Evolutionary conservation across 2,888 invertebrate species (phyloP), one percentile per base, ranked within the genome.

Genomic region (Morpho achilles): DNA sequence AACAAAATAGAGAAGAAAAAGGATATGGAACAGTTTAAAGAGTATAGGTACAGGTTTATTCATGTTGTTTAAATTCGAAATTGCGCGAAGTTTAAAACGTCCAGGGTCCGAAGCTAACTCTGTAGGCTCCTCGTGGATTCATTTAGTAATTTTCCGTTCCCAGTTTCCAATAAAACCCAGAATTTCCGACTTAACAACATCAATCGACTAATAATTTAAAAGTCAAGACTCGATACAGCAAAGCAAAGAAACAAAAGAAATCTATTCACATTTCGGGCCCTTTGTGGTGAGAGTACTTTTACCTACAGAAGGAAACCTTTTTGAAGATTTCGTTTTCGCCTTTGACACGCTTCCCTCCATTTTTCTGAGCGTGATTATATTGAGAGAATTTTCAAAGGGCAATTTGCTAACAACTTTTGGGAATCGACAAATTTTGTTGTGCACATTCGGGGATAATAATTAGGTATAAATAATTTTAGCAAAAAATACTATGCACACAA

Each of bases 161-260:
- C 23, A 9, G 8, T 53, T 43, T 23, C 53, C 40, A 47, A 53
- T 44, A 53, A 53, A 59, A 56, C 59, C 61, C 57, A 59, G 49
- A 32, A 5, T 32, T 32, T 32, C 5, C 32, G 1, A 53, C 54
- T 57, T 44, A 53, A 50, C 41, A 75, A 74, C 72, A 74, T 73
- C 74, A 76, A 79, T 82, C 71, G 73, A 79, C 78, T 76, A 80
- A 77, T 77, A 80, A 82, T 82, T 77, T 75, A 60, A 67, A 71
- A 73, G 65, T 73, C 72, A 68, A 77, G 72, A 64, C 62, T 67
- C 69, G 66, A 72, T 74, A 73, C 72, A 74, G 72, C 70, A 71
- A 68, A 74, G 72, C 71, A 71, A 68, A 72, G 79, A 80, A 82
- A 83, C 82, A 82, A 83, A 80, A 69, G 70, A 62, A 72, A 70